Percentiles rank a stretch among this genome's conserved stretches.
phyloP scores from a whole-genome alignment of 1,140 invertebrate species.

The Saccostrea cuccullata region DNA sequence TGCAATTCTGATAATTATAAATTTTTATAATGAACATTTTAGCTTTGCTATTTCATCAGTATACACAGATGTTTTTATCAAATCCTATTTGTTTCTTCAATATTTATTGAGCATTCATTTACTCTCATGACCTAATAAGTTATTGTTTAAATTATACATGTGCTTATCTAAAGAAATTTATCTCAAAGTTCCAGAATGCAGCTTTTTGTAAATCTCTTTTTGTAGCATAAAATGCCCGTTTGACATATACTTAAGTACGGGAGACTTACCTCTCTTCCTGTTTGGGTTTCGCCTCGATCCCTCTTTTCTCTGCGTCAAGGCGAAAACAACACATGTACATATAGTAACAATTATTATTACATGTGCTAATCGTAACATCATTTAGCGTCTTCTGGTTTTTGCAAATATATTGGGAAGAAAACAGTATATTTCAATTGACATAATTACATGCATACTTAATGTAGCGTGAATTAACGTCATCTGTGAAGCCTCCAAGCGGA shows the following conservation, averaged over 20 bases:
- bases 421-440: background rate
- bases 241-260: background rate
- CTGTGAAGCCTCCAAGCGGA: slow-evolving; percentile 8
- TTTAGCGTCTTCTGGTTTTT: slow-evolving; percentile 8
- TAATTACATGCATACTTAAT: slow-evolving; percentile 9
- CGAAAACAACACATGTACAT: slow-evolving; percentile 5
- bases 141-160: background rate
- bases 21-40: background rate
- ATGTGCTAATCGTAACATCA: background rate
- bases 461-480: background rate
- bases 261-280: background rate
- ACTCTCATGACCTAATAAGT: background rate
- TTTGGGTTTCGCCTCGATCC: background rate
- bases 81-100: too few relatives aligned
- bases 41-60: too few relatives aligned
- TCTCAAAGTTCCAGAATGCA: background rate
- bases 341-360: background rate
- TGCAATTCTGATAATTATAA: background rate
- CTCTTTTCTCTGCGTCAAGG: background rate
- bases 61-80: too few relatives aligned
- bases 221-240: too few relatives aligned
- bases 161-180: background rate
- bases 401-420: background rate
- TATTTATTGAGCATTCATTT: too few relatives aligned
- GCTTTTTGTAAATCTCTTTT: background rate